A percentile compares a stretch with the other conserved stretches of the same genome.
These are phyloP conservation scores for Gastracanthus pulcherrimus DNA, from an alignment of 2,888 invertebrate genomes.

Conservation along the genomic window DNA sequence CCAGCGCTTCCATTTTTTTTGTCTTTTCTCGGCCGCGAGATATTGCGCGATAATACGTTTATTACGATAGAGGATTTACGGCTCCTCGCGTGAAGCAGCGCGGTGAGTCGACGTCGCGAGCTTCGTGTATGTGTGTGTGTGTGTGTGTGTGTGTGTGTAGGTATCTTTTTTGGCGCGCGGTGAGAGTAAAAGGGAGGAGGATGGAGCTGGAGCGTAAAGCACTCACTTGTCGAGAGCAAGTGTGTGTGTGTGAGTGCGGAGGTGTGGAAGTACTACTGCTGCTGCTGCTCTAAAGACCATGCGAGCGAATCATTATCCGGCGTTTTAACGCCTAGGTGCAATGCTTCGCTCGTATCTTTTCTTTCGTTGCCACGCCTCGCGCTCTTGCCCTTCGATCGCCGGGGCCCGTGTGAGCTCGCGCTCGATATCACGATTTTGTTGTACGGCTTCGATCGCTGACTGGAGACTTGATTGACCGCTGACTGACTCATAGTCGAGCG, in stretches of 20 bases:
- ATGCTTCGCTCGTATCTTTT: too few species aligned
- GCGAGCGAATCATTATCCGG: too few species aligned
- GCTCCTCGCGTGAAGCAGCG: not conserved
- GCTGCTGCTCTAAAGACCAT: too few species aligned
- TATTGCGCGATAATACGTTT: slow-evolving; percentile 67
- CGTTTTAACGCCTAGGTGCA: too few species aligned
- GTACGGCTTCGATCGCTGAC: not conserved
- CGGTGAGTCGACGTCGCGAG: not conserved
- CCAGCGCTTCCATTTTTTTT: not conserved
- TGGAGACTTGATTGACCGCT: slow-evolving; percentile 5
- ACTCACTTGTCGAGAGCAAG: too few species aligned
- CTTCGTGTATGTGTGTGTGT: not conserved
- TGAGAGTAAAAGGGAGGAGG: too few species aligned
- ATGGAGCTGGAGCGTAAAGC: too few species aligned
- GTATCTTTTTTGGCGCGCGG: too few species aligned
- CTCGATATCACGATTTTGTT: slow-evolving; percentile 15
- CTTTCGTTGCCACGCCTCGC: too few species aligned
- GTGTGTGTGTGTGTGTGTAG: too few species aligned
- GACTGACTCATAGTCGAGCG: slow-evolving; percentile 11
- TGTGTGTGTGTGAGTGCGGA: too few species aligned
- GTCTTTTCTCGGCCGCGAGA: slow-evolving; percentile 56
- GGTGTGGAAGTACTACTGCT: too few species aligned
- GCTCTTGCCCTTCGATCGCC: slow-evolving; percentile 28
- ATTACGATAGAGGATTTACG: slow-evolving; percentile 67
- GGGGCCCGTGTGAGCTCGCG: not conserved